phyloP scores from a whole-genome alignment of 2,888 invertebrate genomes.

The Petrolisthes manimaculis region DNA sequence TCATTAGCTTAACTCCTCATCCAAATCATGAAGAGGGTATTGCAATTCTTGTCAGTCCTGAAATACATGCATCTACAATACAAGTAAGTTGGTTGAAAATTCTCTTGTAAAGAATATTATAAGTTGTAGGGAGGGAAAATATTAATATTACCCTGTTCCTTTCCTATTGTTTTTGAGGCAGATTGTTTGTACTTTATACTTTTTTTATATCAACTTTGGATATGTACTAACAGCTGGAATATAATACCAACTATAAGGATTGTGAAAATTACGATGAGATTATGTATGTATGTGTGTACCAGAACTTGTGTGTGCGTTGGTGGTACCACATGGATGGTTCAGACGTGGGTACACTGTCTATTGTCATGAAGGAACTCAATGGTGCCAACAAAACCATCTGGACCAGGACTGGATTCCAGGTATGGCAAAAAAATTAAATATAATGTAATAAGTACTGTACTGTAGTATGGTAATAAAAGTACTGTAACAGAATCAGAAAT shows the following conservation, averaged over 20 bases:
- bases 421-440: neutral
- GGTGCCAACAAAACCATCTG: conserved; percentile 29
- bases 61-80: neutral
- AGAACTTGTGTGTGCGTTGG: conserved; percentile 49
- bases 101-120: neutral
- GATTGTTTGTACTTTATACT: neutral
- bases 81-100: conserved; percentile 12
- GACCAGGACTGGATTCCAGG: conserved; percentile 56
- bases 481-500: too few species aligned
- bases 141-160: neutral
- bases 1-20: conserved; percentile 43
- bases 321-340: conserved; percentile 63
- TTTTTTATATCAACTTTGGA: neutral
- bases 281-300: neutral
- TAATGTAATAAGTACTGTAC: neutral
- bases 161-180: neutral
- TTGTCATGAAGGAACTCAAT: conserved; percentile 11
- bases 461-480: neutral
- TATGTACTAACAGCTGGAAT: neutral
- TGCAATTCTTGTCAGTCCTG: conserved; percentile 19
- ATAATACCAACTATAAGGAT: neutral
- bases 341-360: conserved; percentile 35
- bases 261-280: neutral
- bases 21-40: neutral
- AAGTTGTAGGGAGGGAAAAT: too few species aligned